Evolutionary conservation across 2,888 invertebrate genomes (phyloP).

Genomic region (Thumatha senex): DNA sequence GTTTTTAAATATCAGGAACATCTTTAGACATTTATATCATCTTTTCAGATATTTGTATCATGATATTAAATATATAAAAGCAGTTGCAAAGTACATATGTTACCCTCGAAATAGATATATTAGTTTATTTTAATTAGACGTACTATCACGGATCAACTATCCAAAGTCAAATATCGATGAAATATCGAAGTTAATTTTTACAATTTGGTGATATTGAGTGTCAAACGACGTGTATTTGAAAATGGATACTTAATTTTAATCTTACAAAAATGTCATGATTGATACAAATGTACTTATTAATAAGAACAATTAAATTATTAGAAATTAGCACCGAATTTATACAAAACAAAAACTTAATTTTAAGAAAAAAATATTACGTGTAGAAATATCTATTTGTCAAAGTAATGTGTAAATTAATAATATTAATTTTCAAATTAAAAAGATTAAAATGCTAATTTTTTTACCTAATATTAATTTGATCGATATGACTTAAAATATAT

Average conservation of each 20-base stretch:
- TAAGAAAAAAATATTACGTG: conserved; percentile 18
- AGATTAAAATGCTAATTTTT: too few relatives aligned
- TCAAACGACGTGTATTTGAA: neutral
- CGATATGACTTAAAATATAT: too few relatives aligned
- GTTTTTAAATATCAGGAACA: too few relatives aligned
- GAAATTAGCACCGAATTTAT: conserved; percentile 49
- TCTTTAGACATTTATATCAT: too few relatives aligned
- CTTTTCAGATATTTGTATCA: too few relatives aligned
- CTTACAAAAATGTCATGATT: conserved; percentile 27
- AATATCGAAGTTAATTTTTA: neutral
- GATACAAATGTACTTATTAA: conserved; percentile 37
- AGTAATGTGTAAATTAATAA: too few relatives aligned
- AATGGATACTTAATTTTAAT: neutral
- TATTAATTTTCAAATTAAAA: too few relatives aligned
- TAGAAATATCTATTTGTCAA: neutral
- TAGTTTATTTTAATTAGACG: neutral
- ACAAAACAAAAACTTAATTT: conserved; percentile 30
- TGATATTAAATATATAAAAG: too few relatives aligned
- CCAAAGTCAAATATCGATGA: neutral
- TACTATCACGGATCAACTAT: neutral
- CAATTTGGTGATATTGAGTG: neutral
- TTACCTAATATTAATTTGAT: too few relatives aligned
- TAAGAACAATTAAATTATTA: conserved; percentile 17
- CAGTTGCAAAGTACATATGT: too few relatives aligned
- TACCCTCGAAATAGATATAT: too few relatives aligned